Evolutionary conservation across 1,140 invertebrate genomes (phyloP).

Genomic region (Ooceraea biroi): DNA sequence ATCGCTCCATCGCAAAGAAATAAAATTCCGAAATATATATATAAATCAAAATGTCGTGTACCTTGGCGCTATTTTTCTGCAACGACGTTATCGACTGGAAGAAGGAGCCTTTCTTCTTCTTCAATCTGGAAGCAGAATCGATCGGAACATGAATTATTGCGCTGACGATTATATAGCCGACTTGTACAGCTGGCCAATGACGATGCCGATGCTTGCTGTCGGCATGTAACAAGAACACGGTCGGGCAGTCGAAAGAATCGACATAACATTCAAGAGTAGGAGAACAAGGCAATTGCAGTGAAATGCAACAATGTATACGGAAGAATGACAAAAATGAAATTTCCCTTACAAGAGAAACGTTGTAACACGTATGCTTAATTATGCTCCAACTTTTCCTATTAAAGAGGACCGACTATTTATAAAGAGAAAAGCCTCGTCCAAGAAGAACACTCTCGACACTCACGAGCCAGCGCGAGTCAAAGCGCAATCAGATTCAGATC

Average conservation of each 20-base stretch:
- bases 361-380: no score
- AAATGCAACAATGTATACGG: background rate
- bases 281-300: background rate
- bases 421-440: no score
- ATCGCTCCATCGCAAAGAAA: no score
- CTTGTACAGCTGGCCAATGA: background rate
- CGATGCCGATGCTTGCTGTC: background rate
- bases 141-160: conserved; percentile 31
- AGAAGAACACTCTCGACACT: no score
- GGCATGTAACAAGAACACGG: background rate
- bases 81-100: conserved; percentile 98
- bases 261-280: background rate
- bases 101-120: conserved; percentile 98
- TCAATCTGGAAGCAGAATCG: conserved; percentile 90
- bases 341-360: no score
- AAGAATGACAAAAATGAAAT: no score
- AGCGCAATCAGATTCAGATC: no score
- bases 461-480: no score
- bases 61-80: conserved; percentile 98
- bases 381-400: no score
- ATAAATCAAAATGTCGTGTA: conserved; percentile 79
- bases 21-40: no score
- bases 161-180: background rate
- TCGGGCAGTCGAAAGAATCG: background rate
- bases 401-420: no score